Base-by-base conservation (phyloP, 2,888 invertebrate genomes). In the Helleia helle region DNA sequence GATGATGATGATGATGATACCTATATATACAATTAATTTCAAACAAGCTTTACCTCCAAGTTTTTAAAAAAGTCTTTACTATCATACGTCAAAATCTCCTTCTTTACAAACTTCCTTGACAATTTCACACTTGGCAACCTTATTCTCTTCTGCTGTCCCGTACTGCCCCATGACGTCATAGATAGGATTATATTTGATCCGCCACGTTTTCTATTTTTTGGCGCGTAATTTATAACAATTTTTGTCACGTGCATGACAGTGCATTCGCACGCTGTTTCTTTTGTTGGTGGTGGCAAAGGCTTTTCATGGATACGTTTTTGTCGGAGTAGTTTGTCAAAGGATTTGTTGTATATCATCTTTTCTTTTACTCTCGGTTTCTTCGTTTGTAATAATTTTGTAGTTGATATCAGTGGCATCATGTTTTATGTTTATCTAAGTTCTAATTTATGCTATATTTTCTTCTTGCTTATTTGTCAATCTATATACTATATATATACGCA, bases 401-500 rank as follows among this genome's bases (percentile, higher is more conserved):
- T 76, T 0, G 80, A 77, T 55, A 80, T 67, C 22, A 80, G 68
- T n/a, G 81, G 83, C 34, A 81, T 52, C 79, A 81, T 76, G 13
- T 51, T 36, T n/a, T n/a, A n/a, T n/a, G n/a, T n/a, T n/a, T n/a
- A n/a, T n/a, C n/a, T n/a, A n/a, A n/a, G n/a, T n/a, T n/a, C n/a
- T n/a, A n/a, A n/a, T n/a, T n/a, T n/a, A n/a, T n/a, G n/a, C n/a
- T n/a, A n/a, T n/a, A n/a, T n/a, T n/a, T n/a, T n/a, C n/a, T n/a
- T n/a, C n/a, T n/a, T n/a, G n/a, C n/a, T n/a, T n/a, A n/a, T n/a
- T n/a, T n/a, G n/a, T n/a, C n/a, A n/a, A n/a, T n/a, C n/a, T n/a
- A n/a, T n/a, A n/a, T n/a, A n/a, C n/a, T n/a, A n/a, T n/a, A n/a
- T n/a, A n/a, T n/a, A n/a, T n/a, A n/a, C n/a, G n/a, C n/a, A n/a